Base-by-base conservation (phyloP, 2,888 invertebrate genomes). In the Steinernema scapterisci region DNA sequence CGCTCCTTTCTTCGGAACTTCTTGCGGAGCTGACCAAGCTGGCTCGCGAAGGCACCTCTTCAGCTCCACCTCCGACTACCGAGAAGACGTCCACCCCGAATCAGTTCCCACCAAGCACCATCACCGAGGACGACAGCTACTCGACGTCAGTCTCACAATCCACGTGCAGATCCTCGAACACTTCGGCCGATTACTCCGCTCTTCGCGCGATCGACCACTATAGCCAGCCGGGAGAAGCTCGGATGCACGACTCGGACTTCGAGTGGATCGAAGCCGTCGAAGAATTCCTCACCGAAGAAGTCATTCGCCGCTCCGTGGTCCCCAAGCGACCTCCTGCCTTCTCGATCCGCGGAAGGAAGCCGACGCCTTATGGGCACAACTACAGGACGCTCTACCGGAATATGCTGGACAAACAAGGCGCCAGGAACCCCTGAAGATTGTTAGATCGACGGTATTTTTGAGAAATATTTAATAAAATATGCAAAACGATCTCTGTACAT, bases 401-500 rank as follows among this genome's bases (percentile, higher is more conserved):
- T 25, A 9, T 63, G 11, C 6, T 63, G 27, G 31, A 63, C 63
- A 63, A 63, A 31, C 16, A 48, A 13, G 48, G 48, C 2, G 13
- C 3, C 19, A 19, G 13, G 48, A 13, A 48, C 5, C 3, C 5
- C 16, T 16, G 19, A 48, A 13, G 48, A 48, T 48, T 38, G 38
- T 54, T 54, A n/a, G n/a, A n/a, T n/a, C 31, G 63, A 63, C n/a
- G 38, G 21, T 52, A 21, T 5, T 52, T 48, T 48, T 48, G 19
- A 16, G 48, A 52, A 23, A 25, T 63, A 31, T 63, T 63, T 63
- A 63, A 63, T 63, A 63, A 63, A 63, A 63, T 63, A 63, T 63
- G 63, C 63, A 25, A 63, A 63, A 63, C 31, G 16, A 63, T 63
- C 63, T 63, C 63, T 63, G 63, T 63, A 63, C 63, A 63, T 63